These are phyloP conservation scores for Hylia prasina DNA, from an alignment of 2,113 vertebrate species.

Conservation along the genomic window DNA sequence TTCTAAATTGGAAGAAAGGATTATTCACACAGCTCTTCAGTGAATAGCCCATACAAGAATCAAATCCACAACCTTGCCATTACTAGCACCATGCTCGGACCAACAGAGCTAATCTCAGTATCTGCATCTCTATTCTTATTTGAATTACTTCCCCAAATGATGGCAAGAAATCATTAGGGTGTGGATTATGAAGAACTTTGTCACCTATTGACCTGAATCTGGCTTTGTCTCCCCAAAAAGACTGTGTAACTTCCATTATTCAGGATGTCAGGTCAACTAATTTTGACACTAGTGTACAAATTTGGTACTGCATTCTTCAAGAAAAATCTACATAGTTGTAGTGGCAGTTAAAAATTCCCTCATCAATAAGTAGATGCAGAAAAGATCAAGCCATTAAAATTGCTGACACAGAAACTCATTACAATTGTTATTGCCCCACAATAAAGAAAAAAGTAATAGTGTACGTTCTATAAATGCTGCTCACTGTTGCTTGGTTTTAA, in stretches of 20 bases:
- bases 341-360: not conserved
- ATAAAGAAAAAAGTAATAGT: not conserved
- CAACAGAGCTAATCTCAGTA: not conserved
- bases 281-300: not conserved
- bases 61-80: not conserved
- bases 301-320: not conserved
- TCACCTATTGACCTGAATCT: not conserved
- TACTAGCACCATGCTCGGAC: not conserved
- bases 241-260: not conserved
- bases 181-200: rapidly evolving
- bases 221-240: not conserved
- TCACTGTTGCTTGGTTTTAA: not conserved
- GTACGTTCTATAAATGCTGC: not conserved
- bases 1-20: not conserved
- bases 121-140: not conserved
- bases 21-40: not conserved
- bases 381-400: not conserved
- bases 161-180: not conserved
- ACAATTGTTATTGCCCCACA: not conserved
- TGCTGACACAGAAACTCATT: not conserved
- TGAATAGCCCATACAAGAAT: not conserved
- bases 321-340: not conserved
- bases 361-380: not conserved
- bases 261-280: not conserved
- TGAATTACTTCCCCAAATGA: not conserved